Evolutionary conservation across 2,113 vertebrate genomes (phyloP).

Genomic region (Apteryx mantelli): DNA sequence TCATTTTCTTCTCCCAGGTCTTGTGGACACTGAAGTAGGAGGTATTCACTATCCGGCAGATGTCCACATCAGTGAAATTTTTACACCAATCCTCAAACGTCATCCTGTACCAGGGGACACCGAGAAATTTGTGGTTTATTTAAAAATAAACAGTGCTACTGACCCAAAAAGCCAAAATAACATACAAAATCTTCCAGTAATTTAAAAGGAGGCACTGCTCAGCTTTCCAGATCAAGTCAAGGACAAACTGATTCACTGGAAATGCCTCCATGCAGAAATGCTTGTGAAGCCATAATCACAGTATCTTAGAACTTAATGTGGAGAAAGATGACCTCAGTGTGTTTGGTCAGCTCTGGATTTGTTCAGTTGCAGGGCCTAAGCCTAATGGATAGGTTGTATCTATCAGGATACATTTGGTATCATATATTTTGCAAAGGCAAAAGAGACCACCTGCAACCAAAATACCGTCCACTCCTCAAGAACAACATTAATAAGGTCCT

Average conservation of each 20-base stretch:
- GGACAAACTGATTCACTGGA: slow-evolving; percentile 14
- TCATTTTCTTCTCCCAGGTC: slow-evolving; percentile 84
- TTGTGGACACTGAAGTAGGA: slow-evolving; percentile 86
- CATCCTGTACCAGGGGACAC: slow-evolving; percentile 82
- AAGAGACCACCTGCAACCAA: background rate
- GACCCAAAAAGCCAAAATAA: background rate
- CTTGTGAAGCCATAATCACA: background rate
- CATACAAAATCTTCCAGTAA: background rate
- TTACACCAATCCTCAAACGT: slow-evolving; percentile 91
- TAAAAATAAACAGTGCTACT: background rate
- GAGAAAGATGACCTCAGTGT: background rate
- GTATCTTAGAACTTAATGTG: background rate
- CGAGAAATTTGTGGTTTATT: background rate
- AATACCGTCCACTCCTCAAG: background rate
- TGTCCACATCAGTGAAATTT: slow-evolving; percentile 85
- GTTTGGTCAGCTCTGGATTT: background rate
- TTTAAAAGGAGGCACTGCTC: background rate
- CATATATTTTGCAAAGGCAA: background rate
- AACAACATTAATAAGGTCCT: background rate
- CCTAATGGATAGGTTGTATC: background rate
- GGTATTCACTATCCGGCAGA: slow-evolving; percentile 91
- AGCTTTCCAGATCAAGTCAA: background rate
- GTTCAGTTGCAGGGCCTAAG: background rate
- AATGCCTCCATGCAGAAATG: background rate
- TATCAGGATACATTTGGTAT: background rate